Evolutionary conservation across 2,113 vertebrate genomes (phyloP), one percentile per base, ranked within the genome.

Genomic region (Atractosteus spatula): DNA sequence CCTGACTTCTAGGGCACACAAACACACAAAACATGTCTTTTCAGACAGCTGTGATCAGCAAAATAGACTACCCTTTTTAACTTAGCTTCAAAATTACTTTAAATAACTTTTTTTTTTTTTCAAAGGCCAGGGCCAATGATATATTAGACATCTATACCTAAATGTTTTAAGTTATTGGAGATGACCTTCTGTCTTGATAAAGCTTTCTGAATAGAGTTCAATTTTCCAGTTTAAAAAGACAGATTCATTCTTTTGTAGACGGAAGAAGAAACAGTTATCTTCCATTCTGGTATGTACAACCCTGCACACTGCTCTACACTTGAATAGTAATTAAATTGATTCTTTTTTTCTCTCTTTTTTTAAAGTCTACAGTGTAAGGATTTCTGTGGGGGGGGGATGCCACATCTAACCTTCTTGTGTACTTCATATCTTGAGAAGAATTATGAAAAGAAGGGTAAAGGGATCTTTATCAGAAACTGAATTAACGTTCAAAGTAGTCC

Each of bases 401-500:
- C 95, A 96, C 94, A 93, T 97, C 95, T 97, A 94, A 96, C 96
- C 95, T 97, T 96, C 94, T 94, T 96, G 95, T 96, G 97, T 96
- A 94, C 95, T 95, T 97, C 94, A 96, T 97, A 99, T 98, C 95
- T 92, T 92, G 90, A 91, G 90, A 96, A 96, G 94, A 96, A 96
- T 96, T 96, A 96, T 97, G 96, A 99, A 98, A 96, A 94, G 95
- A 90, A 94, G 93, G 94, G 93, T 94, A 97, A 96, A 97, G 93
- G 95, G 95, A 97, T 98, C 96, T 98, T 99, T 98, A 98, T 99
- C 96, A 98, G 95, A 94, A 94, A 95, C 94, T 95, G 93, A 97
- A 97, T 98, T 98, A 98, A 97, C 94, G 94, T 94, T 95, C 93
- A 96, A 95, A 97, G 95, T 97, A 95, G 94, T 97, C 96, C 95